These are phyloP conservation scores for Betta splendens DNA, from an alignment of 2,797 vertebrate genomes.

Conservation along the genomic window DNA sequence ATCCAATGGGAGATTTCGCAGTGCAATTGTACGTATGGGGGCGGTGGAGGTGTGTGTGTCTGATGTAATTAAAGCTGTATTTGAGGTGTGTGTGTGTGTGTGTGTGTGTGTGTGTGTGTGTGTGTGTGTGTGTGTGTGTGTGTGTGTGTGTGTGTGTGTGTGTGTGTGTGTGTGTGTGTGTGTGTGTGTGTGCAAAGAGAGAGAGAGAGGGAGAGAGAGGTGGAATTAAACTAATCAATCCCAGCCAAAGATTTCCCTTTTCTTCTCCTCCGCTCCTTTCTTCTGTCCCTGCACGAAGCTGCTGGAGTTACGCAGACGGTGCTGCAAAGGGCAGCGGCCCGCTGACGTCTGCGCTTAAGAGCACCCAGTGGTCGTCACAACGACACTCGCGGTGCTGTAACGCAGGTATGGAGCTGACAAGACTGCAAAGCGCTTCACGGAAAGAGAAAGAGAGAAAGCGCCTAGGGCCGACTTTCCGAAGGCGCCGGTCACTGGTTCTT, in stretches of 20 bases:
- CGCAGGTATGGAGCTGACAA: constrained; percentile 24
- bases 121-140: too few species aligned
- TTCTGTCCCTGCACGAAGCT: constrained; percentile 33
- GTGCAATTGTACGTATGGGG: too few species aligned
- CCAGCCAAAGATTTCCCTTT: neutral
- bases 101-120: neutral
- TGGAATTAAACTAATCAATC: constrained; percentile 39
- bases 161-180: too few species aligned
- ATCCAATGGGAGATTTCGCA: too few species aligned
- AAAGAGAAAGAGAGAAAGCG: constrained; percentile 40
- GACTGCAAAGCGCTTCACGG: constrained; percentile 34
- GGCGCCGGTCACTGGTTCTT: constrained; percentile 24
- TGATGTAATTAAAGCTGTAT: constrained; percentile 31
- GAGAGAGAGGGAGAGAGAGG: too few species aligned
- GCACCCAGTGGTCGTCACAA: constrained; percentile 51
- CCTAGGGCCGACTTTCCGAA: constrained; percentile 34
- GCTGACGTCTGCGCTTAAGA: constrained; percentile 60
- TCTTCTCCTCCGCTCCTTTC: neutral
- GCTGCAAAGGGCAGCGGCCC: constrained; percentile 49
- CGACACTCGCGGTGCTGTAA: constrained; percentile 19
- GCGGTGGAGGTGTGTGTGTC: too few species aligned
- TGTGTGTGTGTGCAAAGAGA: constrained; percentile 7
- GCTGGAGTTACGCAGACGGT: constrained; percentile 59
- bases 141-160: constrained; percentile 2
- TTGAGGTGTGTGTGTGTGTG: constrained; percentile 4